A percentile compares a stretch with the other conserved stretches of the same genome.
phyloP scores from a whole-genome alignment of 2,888 invertebrate genomes.

The Perizoma affinitatum region DNA sequence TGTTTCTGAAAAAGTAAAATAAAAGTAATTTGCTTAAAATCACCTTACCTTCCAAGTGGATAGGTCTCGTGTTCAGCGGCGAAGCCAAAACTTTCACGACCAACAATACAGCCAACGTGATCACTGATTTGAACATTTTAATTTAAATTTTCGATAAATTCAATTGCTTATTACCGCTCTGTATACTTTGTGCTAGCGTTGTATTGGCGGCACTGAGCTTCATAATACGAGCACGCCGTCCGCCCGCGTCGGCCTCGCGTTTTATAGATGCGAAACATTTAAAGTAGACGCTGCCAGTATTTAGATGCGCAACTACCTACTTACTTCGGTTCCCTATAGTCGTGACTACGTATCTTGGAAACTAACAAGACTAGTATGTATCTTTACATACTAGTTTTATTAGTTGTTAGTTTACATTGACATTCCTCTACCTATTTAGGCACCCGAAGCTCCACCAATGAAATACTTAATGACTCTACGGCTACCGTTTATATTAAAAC shows the following conservation, averaged over 20 bases:
- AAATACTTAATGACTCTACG: no score
- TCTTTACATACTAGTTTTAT: no score
- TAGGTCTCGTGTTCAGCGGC: conserved; percentile 42
- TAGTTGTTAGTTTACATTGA: no score
- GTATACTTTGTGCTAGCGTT: conserved; percentile 25
- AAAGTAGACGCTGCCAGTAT: conserved; percentile 40
- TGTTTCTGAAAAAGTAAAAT: no score
- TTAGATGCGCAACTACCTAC: conserved; percentile 13
- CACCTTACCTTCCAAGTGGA: conserved; percentile 45
- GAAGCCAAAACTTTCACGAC: conserved; percentile 45
- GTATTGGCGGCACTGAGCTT: conserved; percentile 32
- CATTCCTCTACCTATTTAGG: no score
- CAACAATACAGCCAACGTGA: conserved; percentile 50
- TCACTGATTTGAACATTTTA: conserved; percentile 53
- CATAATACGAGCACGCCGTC: conserved; percentile 11
- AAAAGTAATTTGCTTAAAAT: no score
- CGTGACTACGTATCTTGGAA: neutral
- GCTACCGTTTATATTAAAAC: no score
- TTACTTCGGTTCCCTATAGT: conserved; percentile 6
- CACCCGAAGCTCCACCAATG: no score
- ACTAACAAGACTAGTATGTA: neutral
- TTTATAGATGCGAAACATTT: conserved; percentile 56
- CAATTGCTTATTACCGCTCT: conserved; percentile 14
- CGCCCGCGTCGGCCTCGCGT: conserved; percentile 6
- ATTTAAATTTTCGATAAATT: conserved; percentile 23